Conservation (phyloP, 2,888 invertebrate species). For the Arrhopalites spinosus region DNA sequence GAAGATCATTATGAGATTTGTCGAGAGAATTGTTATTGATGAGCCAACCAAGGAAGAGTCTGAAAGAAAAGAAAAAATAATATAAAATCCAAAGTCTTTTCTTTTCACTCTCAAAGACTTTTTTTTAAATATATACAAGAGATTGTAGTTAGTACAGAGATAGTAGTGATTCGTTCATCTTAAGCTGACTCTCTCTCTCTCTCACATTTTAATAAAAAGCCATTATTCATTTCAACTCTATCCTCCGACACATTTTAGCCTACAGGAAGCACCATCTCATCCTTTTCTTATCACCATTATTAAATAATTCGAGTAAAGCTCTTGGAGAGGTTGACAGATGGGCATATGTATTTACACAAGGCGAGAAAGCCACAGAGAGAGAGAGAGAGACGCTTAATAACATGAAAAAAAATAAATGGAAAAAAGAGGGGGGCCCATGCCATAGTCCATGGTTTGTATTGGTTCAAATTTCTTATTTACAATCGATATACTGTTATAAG, state of each 20-base stretch:
- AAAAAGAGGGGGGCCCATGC: neutral
- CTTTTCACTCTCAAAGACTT: no score
- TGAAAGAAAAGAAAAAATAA: conserved; percentile 22
- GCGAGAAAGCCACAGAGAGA: neutral
- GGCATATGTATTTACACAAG: neutral
- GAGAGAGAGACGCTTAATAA: neutral
- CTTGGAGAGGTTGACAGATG: conserved; percentile 19
- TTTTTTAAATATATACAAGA: no score
- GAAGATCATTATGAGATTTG: conserved; percentile 54
- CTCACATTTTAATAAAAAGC: conserved; percentile 14
- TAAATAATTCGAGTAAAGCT: conserved; percentile 16
- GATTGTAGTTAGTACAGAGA: no score
- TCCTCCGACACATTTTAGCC: conserved; percentile 15
- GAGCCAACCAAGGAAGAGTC: conserved; percentile 50
- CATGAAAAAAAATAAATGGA: neutral
- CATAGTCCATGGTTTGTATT: neutral
- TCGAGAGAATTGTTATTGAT: conserved; percentile 52
- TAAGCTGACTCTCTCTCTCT: neutral
- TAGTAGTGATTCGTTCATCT: neutral
- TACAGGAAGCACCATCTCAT: conserved; percentile 8
- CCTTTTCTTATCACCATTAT: conserved; percentile 18
- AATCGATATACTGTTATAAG: conserved; percentile 10
- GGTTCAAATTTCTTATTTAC: conserved; percentile 1
- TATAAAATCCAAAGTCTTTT: no score
- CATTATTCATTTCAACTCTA: conserved; percentile 11